Percentiles rank a stretch among this genome's conserved stretches.
Conservation (phyloP, 2,888 invertebrate genomes). For the Neoascia interrupta region DNA sequence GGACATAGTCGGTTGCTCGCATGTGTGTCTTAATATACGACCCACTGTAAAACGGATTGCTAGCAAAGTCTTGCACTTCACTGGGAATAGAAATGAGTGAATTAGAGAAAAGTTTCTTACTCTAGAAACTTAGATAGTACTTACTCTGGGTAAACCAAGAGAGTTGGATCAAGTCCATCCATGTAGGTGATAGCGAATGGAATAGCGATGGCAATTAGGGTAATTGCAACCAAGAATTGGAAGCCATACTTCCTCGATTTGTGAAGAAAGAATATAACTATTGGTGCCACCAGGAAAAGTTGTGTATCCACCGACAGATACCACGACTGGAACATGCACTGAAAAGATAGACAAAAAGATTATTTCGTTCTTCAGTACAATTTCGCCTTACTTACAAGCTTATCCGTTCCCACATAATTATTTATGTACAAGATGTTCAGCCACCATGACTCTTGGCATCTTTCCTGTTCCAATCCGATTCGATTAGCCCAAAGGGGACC, state of each 20-base stretch:
- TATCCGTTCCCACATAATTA: constrained; percentile 85
- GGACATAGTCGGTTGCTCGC: constrained; percentile 85
- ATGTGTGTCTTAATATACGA: constrained; percentile 88
- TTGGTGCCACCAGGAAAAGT: constrained; percentile 84
- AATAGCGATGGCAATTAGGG: constrained; percentile 80
- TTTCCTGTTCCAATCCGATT: constrained; percentile 81
- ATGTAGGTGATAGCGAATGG: constrained; percentile 83
- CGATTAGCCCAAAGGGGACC: constrained; percentile 88
- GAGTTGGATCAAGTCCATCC: constrained; percentile 84
- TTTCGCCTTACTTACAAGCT: constrained; percentile 71
- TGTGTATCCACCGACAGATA: constrained; percentile 84
- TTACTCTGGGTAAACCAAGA: constrained; percentile 86
- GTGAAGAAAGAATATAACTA: constrained; percentile 85
- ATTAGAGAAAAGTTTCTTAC: background rate
- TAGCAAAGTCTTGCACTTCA: constrained; percentile 84
- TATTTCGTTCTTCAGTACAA: background rate
- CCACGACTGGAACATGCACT: constrained; percentile 83
- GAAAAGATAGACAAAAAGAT: constrained; percentile 56
- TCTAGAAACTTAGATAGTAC: background rate
- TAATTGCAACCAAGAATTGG: constrained; percentile 80
- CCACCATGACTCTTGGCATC: constrained; percentile 87
- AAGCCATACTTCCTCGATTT: constrained; percentile 83
- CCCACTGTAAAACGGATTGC: constrained; percentile 83
- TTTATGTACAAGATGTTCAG: constrained; percentile 87
- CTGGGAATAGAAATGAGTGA: too few species aligned